Base-by-base conservation (phyloP, 2,797 vertebrate genomes). In the Oreochromis grahami region DNA sequence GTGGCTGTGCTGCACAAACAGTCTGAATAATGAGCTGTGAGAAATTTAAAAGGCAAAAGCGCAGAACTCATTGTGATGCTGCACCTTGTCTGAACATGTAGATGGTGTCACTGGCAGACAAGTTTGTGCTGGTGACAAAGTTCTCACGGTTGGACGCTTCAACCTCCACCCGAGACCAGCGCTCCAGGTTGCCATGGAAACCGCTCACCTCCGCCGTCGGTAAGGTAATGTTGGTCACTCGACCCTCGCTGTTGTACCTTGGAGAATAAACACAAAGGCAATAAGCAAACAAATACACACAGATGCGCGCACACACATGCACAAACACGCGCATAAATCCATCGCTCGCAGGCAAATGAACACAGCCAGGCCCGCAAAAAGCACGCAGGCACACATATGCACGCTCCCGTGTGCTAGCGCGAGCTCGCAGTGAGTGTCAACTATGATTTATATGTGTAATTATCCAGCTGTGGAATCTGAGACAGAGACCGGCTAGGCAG, bases 31-130 rank as follows among this genome's bases (percentile, higher is more conserved):
- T 48, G 63, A 82, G 26, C 21, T 34, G 10, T 8, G 38, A 21
- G 4, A n/a, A 14, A 5, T 2, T 48, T 14, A 41, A 19, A 72
- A 26, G 21, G 65, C 65, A 19, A n/a, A 63, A 24, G 8, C 5
- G 41, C 21, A 45, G 14, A 50, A 63, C 21, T 3, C 3, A 3
- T 32, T 32, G 7, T 3, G 38, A 55, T 1, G 32, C 36, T 45
- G 70, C 96, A 98, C 98, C 98, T 97, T 98, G 98, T 91, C 96
- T 97, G 93, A 98, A 97, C 14, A 97, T 98, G 92, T 98, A 99
- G 92, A 98, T 97, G 85, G 97, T 98, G 92, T 97, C 98, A 36
- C 98, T 97, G 88, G 98, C 98, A 52, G 98, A 98, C 93, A 99
- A 94, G 92, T 99, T 99, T 83, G 98, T 98, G 88, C 97, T 97